A percentile compares a stretch with the other conserved stretches of the same genome.
Conservation (phyloP, 2,797 vertebrate species). For the Peromyscus eremicus region DNA sequence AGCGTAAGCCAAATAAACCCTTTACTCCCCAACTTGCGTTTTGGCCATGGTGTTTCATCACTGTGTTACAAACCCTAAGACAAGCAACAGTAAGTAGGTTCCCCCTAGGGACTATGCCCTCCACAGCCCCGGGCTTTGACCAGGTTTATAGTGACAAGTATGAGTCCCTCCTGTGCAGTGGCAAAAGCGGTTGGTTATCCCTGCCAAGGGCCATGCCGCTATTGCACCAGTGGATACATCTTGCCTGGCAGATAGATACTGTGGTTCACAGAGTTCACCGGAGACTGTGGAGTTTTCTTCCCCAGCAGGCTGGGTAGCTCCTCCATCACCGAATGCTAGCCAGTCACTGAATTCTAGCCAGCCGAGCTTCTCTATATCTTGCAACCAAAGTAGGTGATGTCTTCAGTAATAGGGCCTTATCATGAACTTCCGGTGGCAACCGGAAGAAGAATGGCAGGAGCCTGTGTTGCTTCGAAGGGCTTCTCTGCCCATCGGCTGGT, state of each 20-base stretch:
- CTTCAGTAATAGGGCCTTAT: background rate
- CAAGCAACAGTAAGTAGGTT: background rate
- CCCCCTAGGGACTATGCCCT: background rate
- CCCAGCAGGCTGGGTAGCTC: too few relatives aligned
- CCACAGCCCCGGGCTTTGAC: background rate
- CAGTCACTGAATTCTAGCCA: background rate
- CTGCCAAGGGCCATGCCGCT: background rate
- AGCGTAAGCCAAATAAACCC: too few relatives aligned
- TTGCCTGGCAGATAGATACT: too few relatives aligned
- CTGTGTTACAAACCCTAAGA: background rate
- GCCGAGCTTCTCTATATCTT: background rate
- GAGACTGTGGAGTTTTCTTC: background rate
- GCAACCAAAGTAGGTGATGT: background rate
- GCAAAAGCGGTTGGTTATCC: background rate
- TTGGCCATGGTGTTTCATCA: background rate
- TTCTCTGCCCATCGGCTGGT: background rate
- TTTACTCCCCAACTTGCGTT: background rate
- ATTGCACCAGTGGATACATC: background rate
- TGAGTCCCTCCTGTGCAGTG: background rate
- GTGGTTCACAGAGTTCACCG: background rate
- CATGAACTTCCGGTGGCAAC: background rate
- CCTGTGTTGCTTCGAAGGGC: background rate
- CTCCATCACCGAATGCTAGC: background rate
- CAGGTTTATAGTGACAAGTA: background rate
- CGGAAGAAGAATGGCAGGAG: background rate